Conservation (phyloP, 2,888 invertebrate species). For the Julus scanicus region DNA sequence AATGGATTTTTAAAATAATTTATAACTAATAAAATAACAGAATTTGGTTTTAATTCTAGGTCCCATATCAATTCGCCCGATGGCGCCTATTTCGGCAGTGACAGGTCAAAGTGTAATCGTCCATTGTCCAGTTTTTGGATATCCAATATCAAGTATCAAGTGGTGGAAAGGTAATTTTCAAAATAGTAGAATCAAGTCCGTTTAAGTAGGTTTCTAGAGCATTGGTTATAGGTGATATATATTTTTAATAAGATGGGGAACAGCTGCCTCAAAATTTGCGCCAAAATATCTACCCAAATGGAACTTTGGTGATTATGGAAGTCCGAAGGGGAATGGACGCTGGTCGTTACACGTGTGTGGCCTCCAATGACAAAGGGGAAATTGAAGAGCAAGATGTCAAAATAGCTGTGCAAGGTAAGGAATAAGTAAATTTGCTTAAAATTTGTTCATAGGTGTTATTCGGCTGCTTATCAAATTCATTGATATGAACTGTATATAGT, state of each 20-base stretch:
- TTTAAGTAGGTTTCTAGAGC: not conserved
- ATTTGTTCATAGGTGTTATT: not conserved
- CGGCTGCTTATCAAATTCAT: not conserved
- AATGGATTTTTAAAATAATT: too few relatives aligned
- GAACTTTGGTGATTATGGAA: slow-evolving; percentile 64
- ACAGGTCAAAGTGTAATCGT: slow-evolving; percentile 79
- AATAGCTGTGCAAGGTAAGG: slow-evolving; percentile 53
- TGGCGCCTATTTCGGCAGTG: slow-evolving; percentile 84
- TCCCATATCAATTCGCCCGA: slow-evolving; percentile 80
- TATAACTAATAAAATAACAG: too few relatives aligned
- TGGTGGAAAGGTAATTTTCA: slow-evolving; percentile 76
- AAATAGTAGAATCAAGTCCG: not conserved
- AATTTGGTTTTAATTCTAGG: slow-evolving; percentile 68
- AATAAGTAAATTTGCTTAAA: not conserved
- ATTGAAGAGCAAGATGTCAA: slow-evolving; percentile 53
- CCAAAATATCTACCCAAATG: slow-evolving; percentile 63
- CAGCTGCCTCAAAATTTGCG: slow-evolving; percentile 65
- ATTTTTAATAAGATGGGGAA: slow-evolving; percentile 53
- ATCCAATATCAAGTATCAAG: slow-evolving; percentile 81
- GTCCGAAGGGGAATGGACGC: slow-evolving; percentile 63
- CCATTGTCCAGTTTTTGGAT: slow-evolving; percentile 84
- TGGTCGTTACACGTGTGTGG: slow-evolving; percentile 57
- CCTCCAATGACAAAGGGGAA: slow-evolving; percentile 57
- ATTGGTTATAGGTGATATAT: not conserved
- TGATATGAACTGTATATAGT: not conserved